These are phyloP conservation scores for Holcopasites calliopsidis DNA, from an alignment of 1,140 invertebrate genomes.

Conservation along the genomic window DNA sequence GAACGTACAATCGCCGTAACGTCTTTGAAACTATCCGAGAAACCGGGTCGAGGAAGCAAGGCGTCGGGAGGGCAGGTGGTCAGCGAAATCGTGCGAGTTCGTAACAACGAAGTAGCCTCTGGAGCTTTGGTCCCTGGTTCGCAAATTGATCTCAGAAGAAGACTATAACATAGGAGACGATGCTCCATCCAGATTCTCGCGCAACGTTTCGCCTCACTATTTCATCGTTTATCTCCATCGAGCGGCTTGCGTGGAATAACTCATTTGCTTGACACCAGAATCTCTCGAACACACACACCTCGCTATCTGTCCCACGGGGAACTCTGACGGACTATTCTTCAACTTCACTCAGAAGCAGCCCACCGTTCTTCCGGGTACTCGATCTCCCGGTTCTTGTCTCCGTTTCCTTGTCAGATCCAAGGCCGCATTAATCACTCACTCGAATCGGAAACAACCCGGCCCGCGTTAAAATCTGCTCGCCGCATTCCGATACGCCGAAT, in stretches of 20 bases:
- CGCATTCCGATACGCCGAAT: background rate
- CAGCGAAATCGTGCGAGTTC: slow-evolving; percentile 2
- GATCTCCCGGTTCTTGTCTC: background rate
- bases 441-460: background rate
- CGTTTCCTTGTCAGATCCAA: background rate
- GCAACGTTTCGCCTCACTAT: too few relatives aligned
- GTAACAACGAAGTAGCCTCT: background rate
- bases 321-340: background rate
- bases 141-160: background rate
- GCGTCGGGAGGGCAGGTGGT: background rate
- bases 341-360: background rate
- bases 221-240: too few relatives aligned
- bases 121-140: background rate
- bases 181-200: too few relatives aligned
- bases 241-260: too few relatives aligned
- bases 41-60: background rate
- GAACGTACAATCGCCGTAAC: too few relatives aligned
- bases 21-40: background rate
- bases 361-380: background rate
- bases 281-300: too few relatives aligned
- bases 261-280: too few relatives aligned
- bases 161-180: too few relatives aligned
- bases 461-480: background rate
- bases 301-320: background rate
- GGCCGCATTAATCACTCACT: slow-evolving; percentile 4